A percentile compares a stretch with the other conserved stretches of the same genome.
Evolutionary conservation across 1,140 invertebrate genomes (phyloP).

Genomic region (Homarus americanus): DNA sequence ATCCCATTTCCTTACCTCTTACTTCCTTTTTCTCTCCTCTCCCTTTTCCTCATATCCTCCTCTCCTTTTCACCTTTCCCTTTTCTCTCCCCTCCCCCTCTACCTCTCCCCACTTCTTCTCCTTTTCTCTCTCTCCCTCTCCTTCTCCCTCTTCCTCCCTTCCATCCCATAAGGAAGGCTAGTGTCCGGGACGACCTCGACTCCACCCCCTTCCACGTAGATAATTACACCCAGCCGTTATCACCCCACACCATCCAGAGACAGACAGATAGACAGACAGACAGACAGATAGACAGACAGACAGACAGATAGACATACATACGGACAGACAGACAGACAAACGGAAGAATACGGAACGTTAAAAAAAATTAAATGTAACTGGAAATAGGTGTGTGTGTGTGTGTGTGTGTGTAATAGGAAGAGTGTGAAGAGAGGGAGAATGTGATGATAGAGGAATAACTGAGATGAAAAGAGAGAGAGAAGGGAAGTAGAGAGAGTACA

Average conservation of each 20-base stretch:
- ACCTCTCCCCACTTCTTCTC: neutral
- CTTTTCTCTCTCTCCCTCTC: neutral
- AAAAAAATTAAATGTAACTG: neutral
- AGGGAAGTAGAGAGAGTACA: too few species aligned
- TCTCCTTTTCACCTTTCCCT: neutral
- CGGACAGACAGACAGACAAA: neutral
- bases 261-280: neutral
- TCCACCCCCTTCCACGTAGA: neutral
- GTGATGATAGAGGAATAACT: too few species aligned
- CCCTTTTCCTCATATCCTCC: neutral
- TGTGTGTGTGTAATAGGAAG: neutral
- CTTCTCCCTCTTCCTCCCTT: neutral
- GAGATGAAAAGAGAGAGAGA: too few species aligned
- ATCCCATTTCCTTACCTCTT: too few species aligned
- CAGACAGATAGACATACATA: neutral
- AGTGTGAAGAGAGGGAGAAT: too few species aligned
- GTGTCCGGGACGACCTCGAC: neutral
- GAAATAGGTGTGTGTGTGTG: neutral
- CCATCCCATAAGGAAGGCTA: neutral
- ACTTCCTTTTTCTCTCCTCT: conserved; percentile 6
- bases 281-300: conserved; percentile 1
- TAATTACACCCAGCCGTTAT: neutral
- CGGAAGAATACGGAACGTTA: neutral
- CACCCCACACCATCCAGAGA: neutral
- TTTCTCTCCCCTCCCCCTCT: neutral